Percentiles rank a stretch among this genome's conserved stretches.
Conservation (phyloP, 2,888 invertebrate species). For the Monoplex corrugatus region DNA sequence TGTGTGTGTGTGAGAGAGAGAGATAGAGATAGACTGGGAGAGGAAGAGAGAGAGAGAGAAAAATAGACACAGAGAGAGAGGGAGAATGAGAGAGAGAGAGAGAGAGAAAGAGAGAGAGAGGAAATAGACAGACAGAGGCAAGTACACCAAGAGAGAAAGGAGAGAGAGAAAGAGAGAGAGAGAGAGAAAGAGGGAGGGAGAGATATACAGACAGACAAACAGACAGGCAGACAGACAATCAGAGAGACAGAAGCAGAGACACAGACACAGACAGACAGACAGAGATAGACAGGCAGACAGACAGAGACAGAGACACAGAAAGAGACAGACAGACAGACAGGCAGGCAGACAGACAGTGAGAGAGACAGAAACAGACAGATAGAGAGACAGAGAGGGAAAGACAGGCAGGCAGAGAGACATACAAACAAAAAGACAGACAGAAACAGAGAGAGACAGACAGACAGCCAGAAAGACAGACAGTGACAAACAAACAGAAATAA, state of each 20-base stretch:
- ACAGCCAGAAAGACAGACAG: background rate
- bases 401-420: background rate
- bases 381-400: background rate
- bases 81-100: no score
- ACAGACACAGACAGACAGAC: no score
- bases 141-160: no score
- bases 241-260: background rate
- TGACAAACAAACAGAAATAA: background rate
- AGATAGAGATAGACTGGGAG: no score
- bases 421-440: background rate
- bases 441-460: background rate
- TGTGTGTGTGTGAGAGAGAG: no score
- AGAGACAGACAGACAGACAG: background rate
- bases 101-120: no score
- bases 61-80: no score
- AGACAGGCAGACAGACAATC: background rate
- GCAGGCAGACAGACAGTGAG: background rate
- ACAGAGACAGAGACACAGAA: constrained; percentile 25
- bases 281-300: background rate
- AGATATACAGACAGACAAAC: background rate
- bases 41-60: no score
- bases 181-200: no score
- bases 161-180: no score
- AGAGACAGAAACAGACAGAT: background rate
- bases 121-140: no score